Evolutionary conservation across 2,113 vertebrate genomes (phyloP), one percentile per base, ranked within the genome.

Genomic region (Seriola aureovittata): DNA sequence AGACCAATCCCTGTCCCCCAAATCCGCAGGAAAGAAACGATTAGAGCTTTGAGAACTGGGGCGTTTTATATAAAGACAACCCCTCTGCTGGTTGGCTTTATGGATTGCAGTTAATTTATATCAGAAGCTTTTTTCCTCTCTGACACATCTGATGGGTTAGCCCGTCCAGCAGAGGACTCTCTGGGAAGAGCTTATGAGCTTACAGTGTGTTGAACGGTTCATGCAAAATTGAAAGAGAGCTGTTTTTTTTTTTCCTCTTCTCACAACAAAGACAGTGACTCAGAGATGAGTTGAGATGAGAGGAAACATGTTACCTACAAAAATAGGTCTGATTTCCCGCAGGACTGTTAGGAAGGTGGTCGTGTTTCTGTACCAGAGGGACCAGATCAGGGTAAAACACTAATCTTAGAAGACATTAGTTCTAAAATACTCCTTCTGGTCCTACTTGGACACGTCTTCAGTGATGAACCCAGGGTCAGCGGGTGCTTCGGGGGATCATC

Each of bases 181-280:
- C 80, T 3, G 71, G 75, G 81, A 87, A 50, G 44, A 83, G 84
- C 63, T 77, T 64, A 89, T 84, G 66, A 85, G 81, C 73, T 82
- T 68, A 71, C 36, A 65, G 40, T 23, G 40, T 25, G 64, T 48
- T n/a, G 12, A 69, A 82, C 59, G 46, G 57, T 66, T 79, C 58
- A 55, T 64, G 48, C 71, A 62, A 71, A 83, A 84, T 21, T 80
- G 55, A 82, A 84, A 69, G 32, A 38, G 58, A 60, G 42, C 44
- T 83, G 59, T 65, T 80, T 29, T 83, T 57, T 23, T 48, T 48
- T 48, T 48, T 48, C 3, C 19, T 81, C 64, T 38, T 29, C 69
- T 63, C 44, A 34, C 21, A 89, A 77, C 17, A 55, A 44, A 16
- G 23, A 62, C n/a, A 52, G 32, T 42, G 72, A 89, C 54, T 82